Evolutionary conservation across 2,113 vertebrate genomes (phyloP).

Genomic region (Melanocharis versteri): DNA sequence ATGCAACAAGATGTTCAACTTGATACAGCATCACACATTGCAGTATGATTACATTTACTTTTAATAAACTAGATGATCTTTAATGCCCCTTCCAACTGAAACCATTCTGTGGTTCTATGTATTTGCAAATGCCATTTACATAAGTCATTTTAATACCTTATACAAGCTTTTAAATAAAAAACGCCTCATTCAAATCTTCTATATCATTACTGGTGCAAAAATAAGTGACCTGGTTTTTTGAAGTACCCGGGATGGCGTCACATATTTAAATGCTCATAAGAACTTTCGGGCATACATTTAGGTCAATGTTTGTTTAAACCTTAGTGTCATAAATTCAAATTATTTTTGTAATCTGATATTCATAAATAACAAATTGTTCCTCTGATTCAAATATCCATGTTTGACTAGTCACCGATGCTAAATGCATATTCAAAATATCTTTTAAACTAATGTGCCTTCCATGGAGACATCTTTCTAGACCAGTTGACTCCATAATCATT

Average conservation of each 20-base stretch:
- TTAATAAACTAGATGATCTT: background rate
- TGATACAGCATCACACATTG: background rate
- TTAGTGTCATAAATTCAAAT: background rate
- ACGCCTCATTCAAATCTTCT: background rate
- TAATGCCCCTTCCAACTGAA: background rate
- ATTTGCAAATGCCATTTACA: background rate
- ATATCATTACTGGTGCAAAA: background rate
- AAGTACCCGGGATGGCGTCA: background rate
- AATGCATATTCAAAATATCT: background rate
- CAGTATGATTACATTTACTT: background rate
- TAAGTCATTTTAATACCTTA: background rate
- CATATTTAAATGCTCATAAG: background rate
- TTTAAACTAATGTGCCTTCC: background rate
- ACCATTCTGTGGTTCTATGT: background rate
- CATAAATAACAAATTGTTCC: background rate
- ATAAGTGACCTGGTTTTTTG: background rate
- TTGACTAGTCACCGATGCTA: background rate
- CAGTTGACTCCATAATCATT: background rate
- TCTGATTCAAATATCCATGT: background rate
- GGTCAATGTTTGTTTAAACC: background rate
- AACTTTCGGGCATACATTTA: background rate
- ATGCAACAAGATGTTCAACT: background rate
- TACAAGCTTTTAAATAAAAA: background rate
- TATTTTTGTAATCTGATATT: background rate
- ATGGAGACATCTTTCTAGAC: background rate